Percentiles rank a stretch among this genome's conserved stretches.
Conservation (phyloP, 2,113 vertebrate species). For the Dromaius novaehollandiae region DNA sequence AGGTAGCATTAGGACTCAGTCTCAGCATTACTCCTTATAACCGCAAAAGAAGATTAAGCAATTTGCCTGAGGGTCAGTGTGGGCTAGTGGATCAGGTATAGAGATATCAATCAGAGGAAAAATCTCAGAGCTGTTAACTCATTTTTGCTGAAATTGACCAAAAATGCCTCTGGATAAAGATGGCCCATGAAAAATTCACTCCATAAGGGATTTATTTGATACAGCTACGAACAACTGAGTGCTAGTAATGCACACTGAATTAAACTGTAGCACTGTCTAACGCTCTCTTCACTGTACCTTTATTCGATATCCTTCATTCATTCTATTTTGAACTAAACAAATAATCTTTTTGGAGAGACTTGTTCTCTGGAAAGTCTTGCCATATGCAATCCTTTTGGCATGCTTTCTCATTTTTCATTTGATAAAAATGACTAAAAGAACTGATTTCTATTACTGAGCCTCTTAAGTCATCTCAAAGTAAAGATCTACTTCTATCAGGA, state of each 20-base stretch:
- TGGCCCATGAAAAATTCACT: neutral
- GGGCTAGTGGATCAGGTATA: neutral
- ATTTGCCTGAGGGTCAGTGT: neutral
- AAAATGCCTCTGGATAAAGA: neutral
- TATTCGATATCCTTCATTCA: neutral
- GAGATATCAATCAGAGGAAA: neutral
- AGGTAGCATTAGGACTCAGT: neutral
- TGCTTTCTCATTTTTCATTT: neutral
- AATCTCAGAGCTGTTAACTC: neutral
- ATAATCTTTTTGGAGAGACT: neutral
- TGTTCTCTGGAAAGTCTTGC: neutral
- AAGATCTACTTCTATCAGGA: neutral
- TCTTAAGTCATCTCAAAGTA: neutral
- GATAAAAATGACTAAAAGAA: neutral
- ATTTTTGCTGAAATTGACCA: neutral
- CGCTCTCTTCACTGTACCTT: neutral
- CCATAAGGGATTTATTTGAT: neutral
- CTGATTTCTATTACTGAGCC: fast-evolving
- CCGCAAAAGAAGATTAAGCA: neutral
- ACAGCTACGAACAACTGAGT: neutral
- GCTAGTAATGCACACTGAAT: neutral
- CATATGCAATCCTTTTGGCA: neutral
- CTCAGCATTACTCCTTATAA: neutral
- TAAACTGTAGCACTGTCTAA: neutral
- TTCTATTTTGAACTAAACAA: neutral